These are phyloP conservation scores for Triplophysa yarkandensis DNA, from an alignment of 2,797 vertebrate species.

Conservation along the genomic window DNA sequence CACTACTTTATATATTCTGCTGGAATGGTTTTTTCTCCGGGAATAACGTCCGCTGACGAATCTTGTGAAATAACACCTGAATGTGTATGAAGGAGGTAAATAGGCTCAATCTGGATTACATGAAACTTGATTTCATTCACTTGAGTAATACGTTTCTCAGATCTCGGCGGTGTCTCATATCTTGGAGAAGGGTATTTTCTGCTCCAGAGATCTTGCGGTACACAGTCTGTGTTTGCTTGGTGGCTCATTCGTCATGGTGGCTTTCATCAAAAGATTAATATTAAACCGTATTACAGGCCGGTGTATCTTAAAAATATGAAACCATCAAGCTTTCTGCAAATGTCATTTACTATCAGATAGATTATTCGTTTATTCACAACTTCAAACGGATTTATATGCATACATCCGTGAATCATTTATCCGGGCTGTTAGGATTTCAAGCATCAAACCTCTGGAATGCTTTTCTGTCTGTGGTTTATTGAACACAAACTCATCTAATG, in stretches of 20 bases:
- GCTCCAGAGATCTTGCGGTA: background rate
- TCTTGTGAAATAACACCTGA: background rate
- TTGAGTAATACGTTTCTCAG: background rate
- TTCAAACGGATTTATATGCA: background rate
- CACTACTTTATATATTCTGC: background rate
- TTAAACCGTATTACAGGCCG: background rate
- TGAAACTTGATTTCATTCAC: background rate
- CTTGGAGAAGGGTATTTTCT: background rate
- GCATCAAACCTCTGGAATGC: too few relatives aligned
- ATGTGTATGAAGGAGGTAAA: background rate
- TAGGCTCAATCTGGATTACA: background rate
- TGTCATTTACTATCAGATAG: background rate
- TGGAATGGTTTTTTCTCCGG: background rate
- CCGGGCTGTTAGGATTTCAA: too few relatives aligned
- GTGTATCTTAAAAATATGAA: background rate
- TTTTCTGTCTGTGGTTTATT: too few relatives aligned
- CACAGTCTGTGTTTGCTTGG: background rate
- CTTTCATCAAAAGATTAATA: background rate
- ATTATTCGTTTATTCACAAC: background rate
- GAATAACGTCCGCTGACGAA: background rate
- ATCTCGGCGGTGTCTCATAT: background rate
- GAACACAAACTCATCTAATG: too few relatives aligned
- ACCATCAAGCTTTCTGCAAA: background rate
- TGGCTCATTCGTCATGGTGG: background rate
- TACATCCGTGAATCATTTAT: background rate